Percentiles rank a stretch among this genome's conserved stretches.
Evolutionary conservation across 2,113 vertebrate genomes (phyloP).

Genomic region (Dolichallabes microphthalmus): DNA sequence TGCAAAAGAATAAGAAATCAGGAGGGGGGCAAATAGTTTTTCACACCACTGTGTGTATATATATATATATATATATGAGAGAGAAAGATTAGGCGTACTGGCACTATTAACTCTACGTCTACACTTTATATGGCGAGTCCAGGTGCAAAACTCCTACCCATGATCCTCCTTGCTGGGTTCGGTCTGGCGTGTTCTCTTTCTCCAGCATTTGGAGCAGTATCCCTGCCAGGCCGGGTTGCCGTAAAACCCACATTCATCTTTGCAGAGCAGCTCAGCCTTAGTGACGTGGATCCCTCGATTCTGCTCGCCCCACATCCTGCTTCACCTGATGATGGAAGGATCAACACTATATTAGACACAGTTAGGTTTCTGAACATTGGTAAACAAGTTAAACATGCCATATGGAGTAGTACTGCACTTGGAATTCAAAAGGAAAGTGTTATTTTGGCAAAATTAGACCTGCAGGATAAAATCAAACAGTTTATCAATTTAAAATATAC

Average conservation of each 20-base stretch:
- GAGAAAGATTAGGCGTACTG: not conserved
- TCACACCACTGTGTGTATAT: too few relatives aligned
- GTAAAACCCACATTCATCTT: slow-evolving; percentile 75
- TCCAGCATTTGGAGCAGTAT: slow-evolving; percentile 80
- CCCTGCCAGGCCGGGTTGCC: slow-evolving; percentile 78
- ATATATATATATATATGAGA: too few relatives aligned
- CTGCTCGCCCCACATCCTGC: slow-evolving; percentile 67
- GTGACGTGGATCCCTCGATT: slow-evolving; percentile 70
- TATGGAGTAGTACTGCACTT: too few relatives aligned
- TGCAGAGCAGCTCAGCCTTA: slow-evolving; percentile 74
- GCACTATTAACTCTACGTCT: not conserved
- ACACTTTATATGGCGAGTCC: not conserved
- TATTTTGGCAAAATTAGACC: not conserved
- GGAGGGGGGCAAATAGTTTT: too few relatives aligned
- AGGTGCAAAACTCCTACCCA: slow-evolving; percentile 51
- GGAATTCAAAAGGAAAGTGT: too few relatives aligned
- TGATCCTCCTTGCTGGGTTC: slow-evolving; percentile 57
- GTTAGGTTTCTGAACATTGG: not conserved
- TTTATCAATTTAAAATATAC: not conserved
- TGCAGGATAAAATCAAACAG: not conserved
- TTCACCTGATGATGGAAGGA: slow-evolving; percentile 2
- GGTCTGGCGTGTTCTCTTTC: slow-evolving; percentile 60
- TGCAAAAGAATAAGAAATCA: too few relatives aligned
- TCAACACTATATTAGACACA: too few relatives aligned
- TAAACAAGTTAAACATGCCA: too few relatives aligned